These are phyloP conservation scores for Phrixothrix hirtus DNA, from an alignment of 2,888 invertebrate species.

Conservation along the genomic window DNA sequence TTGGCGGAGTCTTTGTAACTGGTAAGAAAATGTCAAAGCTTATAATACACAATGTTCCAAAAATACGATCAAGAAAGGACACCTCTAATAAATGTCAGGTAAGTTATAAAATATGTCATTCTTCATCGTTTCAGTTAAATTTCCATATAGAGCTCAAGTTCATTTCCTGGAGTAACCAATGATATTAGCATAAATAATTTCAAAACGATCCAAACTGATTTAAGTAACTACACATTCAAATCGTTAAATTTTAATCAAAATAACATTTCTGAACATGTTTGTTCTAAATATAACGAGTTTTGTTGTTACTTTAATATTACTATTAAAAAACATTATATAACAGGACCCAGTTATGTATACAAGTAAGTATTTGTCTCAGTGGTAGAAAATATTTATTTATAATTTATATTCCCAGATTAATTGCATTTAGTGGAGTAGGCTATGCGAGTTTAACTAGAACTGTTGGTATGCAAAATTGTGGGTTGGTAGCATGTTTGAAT, in stretches of 20 bases:
- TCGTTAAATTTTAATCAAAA: constrained; percentile 20
- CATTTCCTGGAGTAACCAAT: not conserved
- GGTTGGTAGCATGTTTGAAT: constrained; percentile 34
- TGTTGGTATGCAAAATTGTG: constrained; percentile 38
- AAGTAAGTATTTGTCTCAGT: constrained; percentile 25
- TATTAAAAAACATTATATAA: constrained; percentile 10
- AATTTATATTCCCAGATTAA: constrained; percentile 31
- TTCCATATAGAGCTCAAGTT: not conserved
- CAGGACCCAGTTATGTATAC: constrained; percentile 18
- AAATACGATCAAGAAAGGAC: not conserved
- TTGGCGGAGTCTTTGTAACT: constrained; percentile 30
- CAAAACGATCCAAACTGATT: constrained; percentile 13
- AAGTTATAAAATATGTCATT: not conserved
- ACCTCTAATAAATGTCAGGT: not conserved
- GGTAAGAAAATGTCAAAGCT: constrained; percentile 25
- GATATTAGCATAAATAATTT: constrained; percentile 2
- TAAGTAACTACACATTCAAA: constrained; percentile 28
- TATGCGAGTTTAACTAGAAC: constrained; percentile 13
- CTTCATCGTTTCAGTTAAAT: not conserved
- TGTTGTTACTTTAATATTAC: constrained; percentile 32
- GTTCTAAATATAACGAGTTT: constrained; percentile 27
- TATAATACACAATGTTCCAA: constrained; percentile 31
- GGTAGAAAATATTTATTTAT: not conserved
- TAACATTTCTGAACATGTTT: constrained; percentile 20
- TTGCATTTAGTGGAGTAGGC: constrained; percentile 35